Evolutionary conservation across 35 echinoderm and acorn worm species (phyloP).

Genomic region (Ptychodera flava): DNA sequence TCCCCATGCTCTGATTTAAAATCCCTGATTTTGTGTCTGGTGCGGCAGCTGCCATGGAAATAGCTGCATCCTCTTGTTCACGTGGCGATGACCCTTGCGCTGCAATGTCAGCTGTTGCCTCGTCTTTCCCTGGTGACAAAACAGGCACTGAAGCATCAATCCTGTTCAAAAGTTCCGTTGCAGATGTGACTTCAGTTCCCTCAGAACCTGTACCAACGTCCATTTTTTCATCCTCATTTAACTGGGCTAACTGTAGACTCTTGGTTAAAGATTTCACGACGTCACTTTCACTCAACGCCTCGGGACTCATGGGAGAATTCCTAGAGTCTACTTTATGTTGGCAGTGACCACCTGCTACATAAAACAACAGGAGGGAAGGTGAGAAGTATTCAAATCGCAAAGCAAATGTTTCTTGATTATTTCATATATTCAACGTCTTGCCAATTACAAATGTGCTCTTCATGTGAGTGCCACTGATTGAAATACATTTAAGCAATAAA

Average conservation of each 20-base stretch:
- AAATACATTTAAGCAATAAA: too few species aligned
- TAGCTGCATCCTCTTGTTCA: not conserved
- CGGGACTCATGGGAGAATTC: too few species aligned
- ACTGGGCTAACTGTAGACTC: not conserved
- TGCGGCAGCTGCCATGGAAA: not conserved
- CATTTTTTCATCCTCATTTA: not conserved
- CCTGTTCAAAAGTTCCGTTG: too few species aligned
- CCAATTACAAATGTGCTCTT: too few species aligned
- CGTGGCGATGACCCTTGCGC: not conserved
- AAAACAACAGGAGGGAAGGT: too few species aligned
- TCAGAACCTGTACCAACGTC: not conserved
- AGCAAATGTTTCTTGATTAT: too few species aligned
- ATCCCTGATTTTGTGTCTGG: not conserved
- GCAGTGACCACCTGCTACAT: too few species aligned
- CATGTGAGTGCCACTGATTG: too few species aligned
- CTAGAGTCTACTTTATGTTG: too few species aligned
- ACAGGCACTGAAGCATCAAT: too few species aligned
- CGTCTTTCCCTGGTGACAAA: not conserved
- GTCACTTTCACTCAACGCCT: not conserved
- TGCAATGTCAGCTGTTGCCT: not conserved
- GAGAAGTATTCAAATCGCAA: too few species aligned
- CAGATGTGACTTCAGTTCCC: not conserved
- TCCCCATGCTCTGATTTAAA: not conserved
- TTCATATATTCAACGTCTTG: too few species aligned
- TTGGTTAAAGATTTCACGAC: not conserved